Percentiles rank a stretch among this genome's conserved stretches.
Conservation (phyloP, 2,113 vertebrate species). For the Muntiacus muntjak region DNA sequence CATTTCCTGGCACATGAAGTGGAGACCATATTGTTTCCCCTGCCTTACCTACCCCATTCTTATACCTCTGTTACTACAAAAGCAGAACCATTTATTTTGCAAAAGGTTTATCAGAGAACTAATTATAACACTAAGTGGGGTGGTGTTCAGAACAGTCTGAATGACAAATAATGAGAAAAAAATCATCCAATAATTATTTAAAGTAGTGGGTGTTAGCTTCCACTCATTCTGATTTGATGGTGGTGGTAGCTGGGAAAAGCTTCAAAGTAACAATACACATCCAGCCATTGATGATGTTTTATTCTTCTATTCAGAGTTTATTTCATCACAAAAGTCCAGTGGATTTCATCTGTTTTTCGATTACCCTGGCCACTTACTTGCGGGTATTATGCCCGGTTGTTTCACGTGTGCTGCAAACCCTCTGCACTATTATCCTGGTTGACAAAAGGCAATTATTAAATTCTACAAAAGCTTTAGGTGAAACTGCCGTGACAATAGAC, state of each 20-base stretch:
- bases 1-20: slow-evolving; percentile 27
- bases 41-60: slow-evolving; percentile 48
- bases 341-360: slow-evolving; percentile 88
- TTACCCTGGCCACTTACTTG: slow-evolving; percentile 88
- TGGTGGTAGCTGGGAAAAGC: slow-evolving; percentile 80
- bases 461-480: slow-evolving; percentile 87
- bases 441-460: slow-evolving; percentile 96
- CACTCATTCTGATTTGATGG: slow-evolving; percentile 80
- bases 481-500: slow-evolving; percentile 85
- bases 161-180: slow-evolving; percentile 83
- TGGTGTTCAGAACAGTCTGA: slow-evolving; percentile 80
- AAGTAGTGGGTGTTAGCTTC: slow-evolving; percentile 81
- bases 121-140: slow-evolving; percentile 85
- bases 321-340: slow-evolving; percentile 86
- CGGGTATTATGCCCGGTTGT: slow-evolving; percentile 83
- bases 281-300: slow-evolving; percentile 83
- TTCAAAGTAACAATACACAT: slow-evolving; percentile 85
- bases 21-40: slow-evolving; percentile 43
- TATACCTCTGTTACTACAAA: slow-evolving; percentile 67
- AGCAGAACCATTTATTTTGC: slow-evolving; percentile 72
- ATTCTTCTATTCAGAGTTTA: slow-evolving; percentile 86
- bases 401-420: slow-evolving; percentile 79
- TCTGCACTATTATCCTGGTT: slow-evolving; percentile 85
- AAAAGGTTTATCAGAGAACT: slow-evolving; percentile 80
- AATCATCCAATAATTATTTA: slow-evolving; percentile 85